phyloP scores from a whole-genome alignment of 2,888 invertebrate species.

The Ophioninae sp. region DNA sequence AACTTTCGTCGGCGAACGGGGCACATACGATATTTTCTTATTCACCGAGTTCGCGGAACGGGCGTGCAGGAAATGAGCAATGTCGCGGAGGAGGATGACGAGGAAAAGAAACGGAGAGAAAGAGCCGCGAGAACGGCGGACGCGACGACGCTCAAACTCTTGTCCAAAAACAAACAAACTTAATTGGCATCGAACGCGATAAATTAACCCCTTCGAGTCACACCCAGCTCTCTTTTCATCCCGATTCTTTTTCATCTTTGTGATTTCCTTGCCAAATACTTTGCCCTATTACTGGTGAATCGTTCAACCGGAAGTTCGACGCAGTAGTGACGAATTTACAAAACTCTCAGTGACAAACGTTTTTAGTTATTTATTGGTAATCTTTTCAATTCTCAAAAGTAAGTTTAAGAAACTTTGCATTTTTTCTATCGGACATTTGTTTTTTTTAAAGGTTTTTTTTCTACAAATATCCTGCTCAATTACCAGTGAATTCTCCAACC shows the following conservation, averaged over 20 bases:
- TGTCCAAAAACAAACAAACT: slow-evolving; percentile 46
- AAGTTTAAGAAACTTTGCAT: too few species aligned
- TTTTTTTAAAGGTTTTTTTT: too few species aligned
- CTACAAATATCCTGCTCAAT: too few species aligned
- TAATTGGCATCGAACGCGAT: slow-evolving; percentile 50
- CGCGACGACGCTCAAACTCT: slow-evolving; percentile 29
- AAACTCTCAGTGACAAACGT: not conserved
- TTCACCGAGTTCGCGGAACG: slow-evolving; percentile 53
- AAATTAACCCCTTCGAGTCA: slow-evolving; percentile 17
- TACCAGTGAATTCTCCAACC: too few species aligned
- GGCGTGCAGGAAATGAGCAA: slow-evolving; percentile 57
- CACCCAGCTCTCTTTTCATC: slow-evolving; percentile 3
- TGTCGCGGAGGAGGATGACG: not conserved
- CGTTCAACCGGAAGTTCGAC: not conserved
- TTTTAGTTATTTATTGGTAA: too few species aligned
- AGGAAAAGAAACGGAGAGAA: slow-evolving; percentile 14
- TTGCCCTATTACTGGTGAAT: not conserved
- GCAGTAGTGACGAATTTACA: not conserved
- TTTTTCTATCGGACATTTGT: too few species aligned
- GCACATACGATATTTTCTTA: slow-evolving; percentile 51
- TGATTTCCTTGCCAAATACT: not conserved
- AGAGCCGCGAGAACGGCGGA: slow-evolving; percentile 4
- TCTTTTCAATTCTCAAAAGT: too few species aligned
- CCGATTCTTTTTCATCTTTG: slow-evolving; percentile 10
- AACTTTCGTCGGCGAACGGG: slow-evolving; percentile 39